Percentiles rank a stretch among this genome's conserved stretches.
Evolutionary conservation across 92 coral and sea anemone genomes (phyloP).

Genomic region (Zoanthus gigantus): DNA sequence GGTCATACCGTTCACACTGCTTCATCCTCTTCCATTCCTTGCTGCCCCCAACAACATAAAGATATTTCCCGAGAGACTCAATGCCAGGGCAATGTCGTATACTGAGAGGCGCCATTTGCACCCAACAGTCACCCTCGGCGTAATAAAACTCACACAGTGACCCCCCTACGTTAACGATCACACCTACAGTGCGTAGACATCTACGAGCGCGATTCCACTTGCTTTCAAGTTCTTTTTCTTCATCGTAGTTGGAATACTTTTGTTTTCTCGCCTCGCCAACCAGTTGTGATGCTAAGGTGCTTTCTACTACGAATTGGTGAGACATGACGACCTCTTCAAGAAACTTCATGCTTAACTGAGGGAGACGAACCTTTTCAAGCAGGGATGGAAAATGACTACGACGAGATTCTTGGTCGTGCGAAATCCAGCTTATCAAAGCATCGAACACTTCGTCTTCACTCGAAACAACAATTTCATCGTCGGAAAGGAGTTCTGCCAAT

Average conservation of each 20-base stretch:
- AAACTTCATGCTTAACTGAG: slow-evolving; percentile 77
- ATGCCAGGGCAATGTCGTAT: slow-evolving; percentile 97
- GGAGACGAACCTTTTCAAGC: slow-evolving; percentile 81
- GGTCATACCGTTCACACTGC: slow-evolving; percentile 85
- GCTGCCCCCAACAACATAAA: slow-evolving; percentile 95
- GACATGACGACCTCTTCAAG: slow-evolving; percentile 71
- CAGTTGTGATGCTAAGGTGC: slow-evolving; percentile 68
- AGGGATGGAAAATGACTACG: slow-evolving; percentile 66
- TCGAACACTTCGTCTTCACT: slow-evolving; percentile 90
- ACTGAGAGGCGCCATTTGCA: slow-evolving; percentile 73
- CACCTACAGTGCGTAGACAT: slow-evolving; percentile 84
- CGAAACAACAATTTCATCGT: slow-evolving; percentile 84
- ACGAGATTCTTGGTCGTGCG: slow-evolving; percentile 69
- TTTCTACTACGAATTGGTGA: slow-evolving; percentile 66
- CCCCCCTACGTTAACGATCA: slow-evolving; percentile 88
- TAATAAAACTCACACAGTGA: slow-evolving; percentile 80
- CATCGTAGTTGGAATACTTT: slow-evolving; percentile 43
- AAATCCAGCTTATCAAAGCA: slow-evolving; percentile 81
- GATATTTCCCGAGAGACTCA: slow-evolving; percentile 77
- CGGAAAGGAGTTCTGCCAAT: slow-evolving; percentile 70
- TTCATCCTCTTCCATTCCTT: slow-evolving; percentile 90
- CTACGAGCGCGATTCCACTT: slow-evolving; percentile 82
- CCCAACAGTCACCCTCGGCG: slow-evolving; percentile 78
- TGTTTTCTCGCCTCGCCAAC: slow-evolving; percentile 71
- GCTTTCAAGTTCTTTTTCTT: slow-evolving; percentile 47